Base-by-base conservation (phyloP, 2,113 vertebrate genomes). In the Laticauda laticaudata region DNA sequence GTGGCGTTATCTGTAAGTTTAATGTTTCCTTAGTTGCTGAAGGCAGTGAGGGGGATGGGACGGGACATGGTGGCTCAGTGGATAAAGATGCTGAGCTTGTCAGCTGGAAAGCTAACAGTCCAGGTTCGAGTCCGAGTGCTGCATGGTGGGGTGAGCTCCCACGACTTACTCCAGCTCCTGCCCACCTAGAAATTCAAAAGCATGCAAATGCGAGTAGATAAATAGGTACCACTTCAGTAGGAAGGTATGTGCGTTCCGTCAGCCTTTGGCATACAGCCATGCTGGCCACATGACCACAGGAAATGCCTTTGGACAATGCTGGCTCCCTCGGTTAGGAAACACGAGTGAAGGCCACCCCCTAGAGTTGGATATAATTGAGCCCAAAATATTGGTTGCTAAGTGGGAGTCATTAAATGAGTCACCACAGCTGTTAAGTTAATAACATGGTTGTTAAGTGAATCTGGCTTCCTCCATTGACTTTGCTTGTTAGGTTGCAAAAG, bases 71-170 rank as follows among this genome's bases (percentile, higher is more conserved):
- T 61, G 23, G 61, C 61, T 64, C 61, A n/a, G 12, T n/a, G 29
- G 64, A 15, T n/a, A 69, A 69, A 5, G 12, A 59, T 5, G 12
- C 64, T 69, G 29, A n/a, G 10, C 64, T 69, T 69, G 64, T 15
- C 64, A 69, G 29, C 64, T 69, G 64, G 4, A n/a, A 69, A n/a
- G 29, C 12, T 14, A 5, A n/a, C 29, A 69, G 29, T 2, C 12
- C 1, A 2, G 29, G 29, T n/a, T 69, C 2, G 12, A n/a, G 64
- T 2, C 29, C 4, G 2, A 6, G 64, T 1, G 0, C 11, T n/a
- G 26, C 1, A 10, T 51, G 61, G n/a, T 1, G 29, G 64, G 4
- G 29, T n/a, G 64, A 69, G 64, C 12, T n/a, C 64, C 26, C 2
- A 5, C n/a, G 5, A 2, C 29, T 69, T n/a, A 29, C 29, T 5